Conservation (phyloP, 2,113 vertebrate species). For the Ochotona curzoniae region DNA sequence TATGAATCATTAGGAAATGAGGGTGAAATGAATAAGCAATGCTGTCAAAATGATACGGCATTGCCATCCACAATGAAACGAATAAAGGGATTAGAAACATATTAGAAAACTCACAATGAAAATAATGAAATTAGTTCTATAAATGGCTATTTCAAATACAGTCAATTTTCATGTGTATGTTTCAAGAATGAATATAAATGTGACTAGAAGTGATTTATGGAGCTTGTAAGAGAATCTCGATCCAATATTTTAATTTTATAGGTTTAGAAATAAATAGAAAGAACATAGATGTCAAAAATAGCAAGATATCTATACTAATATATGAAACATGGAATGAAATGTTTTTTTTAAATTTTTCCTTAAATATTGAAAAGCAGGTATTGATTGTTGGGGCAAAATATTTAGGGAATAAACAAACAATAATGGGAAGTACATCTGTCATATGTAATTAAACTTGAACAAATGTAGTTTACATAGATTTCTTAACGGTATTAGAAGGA, state of each 20-base stretch:
- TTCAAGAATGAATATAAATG: constrained; percentile 41
- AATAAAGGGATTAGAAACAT: constrained; percentile 40
- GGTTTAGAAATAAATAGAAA: constrained; percentile 24
- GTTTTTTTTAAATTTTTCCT: neutral
- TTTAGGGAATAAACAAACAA: constrained; percentile 33
- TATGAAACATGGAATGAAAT: neutral
- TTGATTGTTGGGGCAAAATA: neutral
- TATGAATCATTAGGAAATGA: constrained; percentile 58
- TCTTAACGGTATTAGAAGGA: neutral
- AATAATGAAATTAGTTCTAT: constrained; percentile 20
- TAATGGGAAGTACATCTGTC: neutral
- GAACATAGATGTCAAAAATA: constrained; percentile 51
- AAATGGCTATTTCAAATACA: constrained; percentile 49
- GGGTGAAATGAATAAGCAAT: constrained; percentile 53
- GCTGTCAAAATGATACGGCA: constrained; percentile 50
- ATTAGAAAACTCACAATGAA: constrained; percentile 51
- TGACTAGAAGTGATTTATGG: constrained; percentile 32
- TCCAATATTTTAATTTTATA: constrained; percentile 20
- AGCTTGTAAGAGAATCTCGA: neutral
- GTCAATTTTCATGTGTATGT: constrained; percentile 13
- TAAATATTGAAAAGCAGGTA: neutral
- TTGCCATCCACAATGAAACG: constrained; percentile 27
- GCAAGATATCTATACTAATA: neutral
- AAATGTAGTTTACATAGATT: neutral
- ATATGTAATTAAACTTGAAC: neutral